phyloP scores from a whole-genome alignment of 2,797 vertebrate genomes.

The Microchirus variegatus region DNA sequence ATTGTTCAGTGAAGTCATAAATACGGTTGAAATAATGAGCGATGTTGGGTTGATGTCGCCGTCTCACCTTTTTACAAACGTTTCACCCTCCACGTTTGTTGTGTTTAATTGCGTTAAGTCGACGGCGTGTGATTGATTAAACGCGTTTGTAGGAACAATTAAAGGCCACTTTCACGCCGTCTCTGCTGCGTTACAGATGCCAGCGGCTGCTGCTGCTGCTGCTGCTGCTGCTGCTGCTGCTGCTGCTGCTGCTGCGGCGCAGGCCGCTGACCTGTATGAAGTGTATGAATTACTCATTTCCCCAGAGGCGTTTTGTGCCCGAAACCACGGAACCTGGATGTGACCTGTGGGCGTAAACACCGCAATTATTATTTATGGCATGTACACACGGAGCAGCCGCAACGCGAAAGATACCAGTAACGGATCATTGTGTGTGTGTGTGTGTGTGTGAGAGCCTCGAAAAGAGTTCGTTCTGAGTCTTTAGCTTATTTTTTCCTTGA shows the following conservation, averaged over 20 bases:
- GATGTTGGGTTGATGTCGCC: too few relatives aligned
- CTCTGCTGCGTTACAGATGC: conserved; percentile 18
- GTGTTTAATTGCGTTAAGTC: conserved; percentile 5
- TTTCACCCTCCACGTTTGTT: neutral
- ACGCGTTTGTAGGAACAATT: conserved; percentile 16
- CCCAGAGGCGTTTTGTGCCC: conserved; percentile 36
- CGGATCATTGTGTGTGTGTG: too few relatives aligned
- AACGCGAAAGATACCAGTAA: neutral
- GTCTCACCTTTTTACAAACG: conserved; percentile 10
- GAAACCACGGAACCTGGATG: conserved; percentile 2
- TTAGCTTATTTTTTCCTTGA: too few relatives aligned
- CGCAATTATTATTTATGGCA: conserved; percentile 48
- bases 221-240: conserved; percentile 6
- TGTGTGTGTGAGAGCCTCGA: too few relatives aligned
- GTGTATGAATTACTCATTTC: conserved; percentile 43
- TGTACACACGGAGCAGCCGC: conserved; percentile 12
- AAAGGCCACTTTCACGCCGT: conserved; percentile 9
- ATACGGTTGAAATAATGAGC: too few relatives aligned
- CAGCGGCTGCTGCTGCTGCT: conserved; percentile 5
- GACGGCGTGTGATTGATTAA: conserved; percentile 15
- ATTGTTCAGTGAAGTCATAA: too few relatives aligned
- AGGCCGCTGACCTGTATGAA: conserved; percentile 29
- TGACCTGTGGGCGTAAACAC: conserved; percentile 31
- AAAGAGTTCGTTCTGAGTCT: too few relatives aligned
- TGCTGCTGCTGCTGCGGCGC: conserved; percentile 7